Base-by-base conservation (phyloP, 2,113 vertebrate species). In the Hypomesus transpacificus region DNA sequence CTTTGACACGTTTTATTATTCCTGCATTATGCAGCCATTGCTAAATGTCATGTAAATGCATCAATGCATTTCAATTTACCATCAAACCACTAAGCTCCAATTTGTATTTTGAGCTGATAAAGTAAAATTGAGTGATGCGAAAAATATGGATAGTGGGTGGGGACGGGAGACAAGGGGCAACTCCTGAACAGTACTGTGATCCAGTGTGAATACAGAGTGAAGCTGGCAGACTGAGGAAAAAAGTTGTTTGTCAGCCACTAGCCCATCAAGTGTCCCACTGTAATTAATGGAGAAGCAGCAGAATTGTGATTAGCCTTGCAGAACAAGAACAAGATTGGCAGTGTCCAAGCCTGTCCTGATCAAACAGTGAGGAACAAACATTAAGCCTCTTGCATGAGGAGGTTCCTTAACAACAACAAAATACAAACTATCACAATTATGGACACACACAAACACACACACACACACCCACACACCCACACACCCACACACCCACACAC, bases 1-100 rank as follows among this genome's bases (percentile, higher is more conserved):
- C 75, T 80, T 72, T 85, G 81, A 83, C 82, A 85, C 52, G 59
- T 87, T 87, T 82, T 87, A 87, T 85, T 86, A 87, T 83, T 85
- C 66, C 64, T 57, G 77, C 82, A 81, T 87, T 84, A 85, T 82
- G 71, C 69, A 74, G 77, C 71, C 80, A 73, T 80, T 82, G 75
- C 82, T 86, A 87, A 91, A 89, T 90, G 87, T 88, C 86, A 87
- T 73, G 72, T 82, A 80, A 88, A 86, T 87, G 84, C 86, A 87
- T 84, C 80, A 79, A 74, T 90, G 80, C 83, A 86, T 86, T 90
- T 88, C 85, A 88, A 87, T 89, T 86, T 84, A 79, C 71, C 73
- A 85, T 85, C 77, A 85, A 79, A 69, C 62, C 80, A 82, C 83
- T 83, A 84, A 85, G 83, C 74, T 24, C 76, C 80, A 88, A 82